phyloP scores from a whole-genome alignment of 92 coral and sea anemone genomes.

The Muricea muricata region DNA sequence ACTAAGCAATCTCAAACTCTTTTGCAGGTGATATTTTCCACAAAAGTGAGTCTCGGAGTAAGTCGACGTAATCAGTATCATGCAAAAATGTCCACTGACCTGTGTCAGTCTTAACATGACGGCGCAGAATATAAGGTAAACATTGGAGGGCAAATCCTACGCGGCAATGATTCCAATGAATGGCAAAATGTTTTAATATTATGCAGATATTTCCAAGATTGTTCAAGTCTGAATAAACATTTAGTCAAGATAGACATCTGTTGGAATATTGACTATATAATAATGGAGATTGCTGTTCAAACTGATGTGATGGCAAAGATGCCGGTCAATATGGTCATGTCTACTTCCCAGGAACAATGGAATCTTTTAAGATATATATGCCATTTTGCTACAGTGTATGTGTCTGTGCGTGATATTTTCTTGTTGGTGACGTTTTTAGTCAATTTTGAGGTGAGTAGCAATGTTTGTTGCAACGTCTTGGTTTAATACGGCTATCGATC shows the following conservation, averaged over 20 bases:
- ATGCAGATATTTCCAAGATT: slow-evolving; percentile 7
- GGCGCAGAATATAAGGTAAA: slow-evolving; percentile 16
- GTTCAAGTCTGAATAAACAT: slow-evolving; percentile 13
- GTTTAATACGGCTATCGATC: slow-evolving; percentile 13
- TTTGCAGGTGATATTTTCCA: slow-evolving; percentile 6
- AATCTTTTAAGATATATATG: slow-evolving; percentile 2
- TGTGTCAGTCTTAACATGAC: slow-evolving; percentile 15
- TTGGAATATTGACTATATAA: slow-evolving; percentile 1
- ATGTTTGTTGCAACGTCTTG: slow-evolving; percentile 16
- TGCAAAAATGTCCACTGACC: slow-evolving; percentile 10
- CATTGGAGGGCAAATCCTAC: neutral
- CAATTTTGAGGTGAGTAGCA: slow-evolving; percentile 15
- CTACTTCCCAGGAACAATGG: slow-evolving; percentile 4
- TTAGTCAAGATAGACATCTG: slow-evolving; percentile 14
- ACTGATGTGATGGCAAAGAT: slow-evolving; percentile 11
- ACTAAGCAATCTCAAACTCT: slow-evolving; percentile 7
- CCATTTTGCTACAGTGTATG: neutral
- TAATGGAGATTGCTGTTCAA: slow-evolving; percentile 15
- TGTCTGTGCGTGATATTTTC: neutral
- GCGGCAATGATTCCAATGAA: slow-evolving; percentile 4
- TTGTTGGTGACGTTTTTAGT: slow-evolving; percentile 5
- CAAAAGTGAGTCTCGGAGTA: neutral
- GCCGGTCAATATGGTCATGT: slow-evolving; percentile 3
- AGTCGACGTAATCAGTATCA: neutral
- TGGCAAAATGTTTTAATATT: slow-evolving; percentile 7